Percentiles rank a stretch among this genome's conserved stretches.
These are phyloP conservation scores for Euphonia xanthogaster DNA, from an alignment of 2,797 vertebrate species.

Conservation along the genomic window DNA sequence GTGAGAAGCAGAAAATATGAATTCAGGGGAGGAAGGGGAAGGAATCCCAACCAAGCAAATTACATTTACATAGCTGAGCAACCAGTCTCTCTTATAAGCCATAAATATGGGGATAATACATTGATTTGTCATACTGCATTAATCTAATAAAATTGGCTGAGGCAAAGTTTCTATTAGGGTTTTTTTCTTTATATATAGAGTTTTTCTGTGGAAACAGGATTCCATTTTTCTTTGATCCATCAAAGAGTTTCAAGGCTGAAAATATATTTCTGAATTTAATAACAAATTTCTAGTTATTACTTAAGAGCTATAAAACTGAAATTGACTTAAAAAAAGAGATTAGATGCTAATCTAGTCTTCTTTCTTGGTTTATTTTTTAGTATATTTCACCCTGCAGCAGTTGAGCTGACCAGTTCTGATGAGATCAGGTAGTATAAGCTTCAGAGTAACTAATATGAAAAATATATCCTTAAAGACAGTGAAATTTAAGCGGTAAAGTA, in stretches of 20 bases:
- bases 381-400: neutral
- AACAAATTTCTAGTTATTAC: neutral
- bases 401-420: neutral
- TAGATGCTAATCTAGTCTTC: neutral
- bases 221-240: neutral
- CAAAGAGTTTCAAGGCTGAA: neutral
- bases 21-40: neutral
- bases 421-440: neutral
- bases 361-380: neutral
- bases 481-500: neutral
- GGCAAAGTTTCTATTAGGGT: neutral
- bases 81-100: neutral
- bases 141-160: neutral
- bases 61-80: neutral
- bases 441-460: neutral
- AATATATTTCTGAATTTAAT: neutral
- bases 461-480: neutral
- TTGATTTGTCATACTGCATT: neutral
- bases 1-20: neutral
- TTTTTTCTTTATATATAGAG: neutral
- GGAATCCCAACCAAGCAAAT: neutral
- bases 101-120: neutral
- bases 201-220: neutral
- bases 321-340: neutral
- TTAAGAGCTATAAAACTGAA: neutral